Evolutionary conservation across 2,888 invertebrate species (phyloP), one percentile per base, ranked within the genome.

Genomic region (Psylliodes chrysocephalus): DNA sequence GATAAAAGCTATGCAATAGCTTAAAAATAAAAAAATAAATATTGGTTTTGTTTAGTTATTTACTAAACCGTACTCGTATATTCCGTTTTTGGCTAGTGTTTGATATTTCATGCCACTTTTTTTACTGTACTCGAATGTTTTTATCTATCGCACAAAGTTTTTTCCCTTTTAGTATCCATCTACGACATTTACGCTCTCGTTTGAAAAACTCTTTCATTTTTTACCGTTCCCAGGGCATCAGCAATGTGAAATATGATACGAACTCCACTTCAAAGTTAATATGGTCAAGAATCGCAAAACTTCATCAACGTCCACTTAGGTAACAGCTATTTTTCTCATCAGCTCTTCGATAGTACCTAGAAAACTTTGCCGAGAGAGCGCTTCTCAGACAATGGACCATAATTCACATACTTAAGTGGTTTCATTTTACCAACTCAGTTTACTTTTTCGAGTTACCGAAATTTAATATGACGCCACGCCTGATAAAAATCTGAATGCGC

Each of bases 401-500:
- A 64, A 55, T 15, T 64, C 64, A 60, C 52, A 17, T 22, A 53
- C 51, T 44, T 47, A 60, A 60, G 60, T 51, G 55, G 18, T 42
- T 12, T 54, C 64, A 40, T 51, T 44, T 55, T 44, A 51, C 40
- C 49, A 38, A 55, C 47, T 25, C 22, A 49, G 8, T 25, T 59
- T 42, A 49, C 14, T 30, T 46, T 47, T 1, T 30, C 5, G 22
- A 46, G 38, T 56, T 22, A 44, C 35, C 53, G 19, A 40, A 64
- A 51, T 52, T 28, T 40, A 56, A 52, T 56, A 51, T 54, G 30
- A 52, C 51, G n/a, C 19, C 33, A 2, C 7, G 15, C 28, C n/a
- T n/a, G 52, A 61, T 65, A 65, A 65, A 57, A 65, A 61, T 56
- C 52, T 28, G 53, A 61, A 65, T 54, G 60, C 60, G 28, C 28